These are phyloP conservation scores for Elgaria multicarinata DNA, from an alignment of 2,113 vertebrate species.

Conservation along the genomic window DNA sequence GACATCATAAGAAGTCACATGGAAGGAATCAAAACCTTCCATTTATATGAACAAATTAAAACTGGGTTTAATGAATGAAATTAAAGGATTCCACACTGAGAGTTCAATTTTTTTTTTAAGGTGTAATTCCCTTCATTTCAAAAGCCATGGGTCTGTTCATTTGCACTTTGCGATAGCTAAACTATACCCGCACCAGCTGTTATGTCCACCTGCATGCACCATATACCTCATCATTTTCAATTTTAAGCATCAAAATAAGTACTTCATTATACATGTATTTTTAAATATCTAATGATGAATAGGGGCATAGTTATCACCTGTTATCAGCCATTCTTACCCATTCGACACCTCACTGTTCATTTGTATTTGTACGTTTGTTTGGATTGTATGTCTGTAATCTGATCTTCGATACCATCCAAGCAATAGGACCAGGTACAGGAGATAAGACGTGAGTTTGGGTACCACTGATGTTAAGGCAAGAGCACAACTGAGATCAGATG, in stretches of 20 bases:
- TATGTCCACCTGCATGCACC: not conserved
- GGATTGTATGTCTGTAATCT: not conserved
- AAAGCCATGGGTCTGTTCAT: not conserved
- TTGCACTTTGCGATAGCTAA: not conserved
- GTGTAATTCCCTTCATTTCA: not conserved
- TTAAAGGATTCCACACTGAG: not conserved
- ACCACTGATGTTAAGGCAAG: not conserved
- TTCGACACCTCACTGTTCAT: not conserved
- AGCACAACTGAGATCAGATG: not conserved
- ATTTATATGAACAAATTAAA: not conserved
- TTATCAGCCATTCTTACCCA: not conserved
- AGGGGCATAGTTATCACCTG: not conserved
- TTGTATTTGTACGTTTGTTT: too few species aligned
- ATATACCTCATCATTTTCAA: not conserved
- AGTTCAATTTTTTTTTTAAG: not conserved
- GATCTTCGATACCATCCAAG: not conserved
- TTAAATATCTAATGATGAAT: not conserved
- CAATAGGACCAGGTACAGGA: not conserved
- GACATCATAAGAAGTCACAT: not conserved
- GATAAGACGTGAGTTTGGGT: not conserved
- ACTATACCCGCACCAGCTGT: not conserved
- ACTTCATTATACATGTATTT: not conserved
- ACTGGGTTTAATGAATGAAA: not conserved
- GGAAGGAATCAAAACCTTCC: accelerated
- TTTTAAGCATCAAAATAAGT: not conserved